Percentiles rank a stretch among this genome's conserved stretches.
Evolutionary conservation across 1,140 invertebrate genomes (phyloP).

Genomic region (Battus philenor): DNA sequence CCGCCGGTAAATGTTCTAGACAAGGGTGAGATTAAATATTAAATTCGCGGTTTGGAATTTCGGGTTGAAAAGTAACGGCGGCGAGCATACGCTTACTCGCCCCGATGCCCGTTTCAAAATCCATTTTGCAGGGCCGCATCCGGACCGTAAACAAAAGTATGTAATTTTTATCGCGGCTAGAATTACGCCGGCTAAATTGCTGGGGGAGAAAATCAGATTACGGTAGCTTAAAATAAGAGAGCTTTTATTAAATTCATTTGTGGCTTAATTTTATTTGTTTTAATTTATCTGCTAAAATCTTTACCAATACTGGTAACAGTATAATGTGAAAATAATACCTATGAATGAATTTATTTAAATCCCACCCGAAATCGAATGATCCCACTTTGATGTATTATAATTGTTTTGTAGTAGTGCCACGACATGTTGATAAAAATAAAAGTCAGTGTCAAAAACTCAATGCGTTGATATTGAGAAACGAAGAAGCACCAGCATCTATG

Average conservation of each 20-base stretch:
- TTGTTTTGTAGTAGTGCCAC: no score
- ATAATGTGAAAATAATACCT: no score
- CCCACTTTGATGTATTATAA: no score
- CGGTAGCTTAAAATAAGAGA: conserved; percentile 16
- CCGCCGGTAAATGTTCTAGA: conserved; percentile 68
- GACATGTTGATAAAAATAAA: no score
- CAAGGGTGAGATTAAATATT: conserved; percentile 74
- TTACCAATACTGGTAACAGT: no score
- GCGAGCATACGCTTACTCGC: conserved; percentile 36
- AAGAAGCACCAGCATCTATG: conserved; percentile 6
- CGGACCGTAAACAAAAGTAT: conserved; percentile 28
- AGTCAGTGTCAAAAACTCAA: conserved; percentile 13
- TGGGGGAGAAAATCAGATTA: conserved; percentile 16
- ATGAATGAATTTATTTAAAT: no score
- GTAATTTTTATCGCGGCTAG: conserved; percentile 34
- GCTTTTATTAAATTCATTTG: conserved; percentile 14
- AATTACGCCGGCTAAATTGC: conserved; percentile 32
- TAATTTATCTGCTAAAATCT: conserved; percentile 6
- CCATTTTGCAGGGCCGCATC: conserved; percentile 28
- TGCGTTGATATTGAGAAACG: conserved; percentile 8
- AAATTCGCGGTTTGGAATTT: conserved; percentile 71
- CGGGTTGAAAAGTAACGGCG: conserved; percentile 39
- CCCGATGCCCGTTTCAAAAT: conserved; percentile 24
- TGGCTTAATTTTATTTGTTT: conserved; percentile 17
- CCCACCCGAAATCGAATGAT: no score